phyloP scores from a whole-genome alignment of 2,888 invertebrate species.

The Mythimna lalbum region DNA sequence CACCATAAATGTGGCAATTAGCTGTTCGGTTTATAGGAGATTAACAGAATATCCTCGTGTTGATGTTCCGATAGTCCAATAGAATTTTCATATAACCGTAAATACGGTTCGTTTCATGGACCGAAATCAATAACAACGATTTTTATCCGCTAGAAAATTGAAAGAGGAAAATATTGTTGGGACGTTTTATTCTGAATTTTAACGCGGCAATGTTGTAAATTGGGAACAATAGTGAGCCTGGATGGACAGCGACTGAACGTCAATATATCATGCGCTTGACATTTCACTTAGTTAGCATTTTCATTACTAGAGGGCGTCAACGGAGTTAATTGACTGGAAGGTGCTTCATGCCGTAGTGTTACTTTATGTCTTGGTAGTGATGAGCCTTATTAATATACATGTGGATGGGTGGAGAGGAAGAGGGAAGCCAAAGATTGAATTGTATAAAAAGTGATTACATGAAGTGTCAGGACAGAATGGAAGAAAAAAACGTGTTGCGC shows the following conservation, averaged over 20 bases:
- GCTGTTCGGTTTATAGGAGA: slow-evolving; percentile 28
- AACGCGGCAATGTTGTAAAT: slow-evolving; percentile 55
- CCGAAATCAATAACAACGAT: slow-evolving; percentile 51
- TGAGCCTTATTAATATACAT: too few relatives aligned
- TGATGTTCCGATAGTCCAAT: slow-evolving; percentile 30
- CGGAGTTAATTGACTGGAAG: slow-evolving; percentile 49
- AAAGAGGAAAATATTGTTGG: slow-evolving; percentile 38
- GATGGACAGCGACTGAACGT: slow-evolving; percentile 65
- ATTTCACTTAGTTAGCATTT: slow-evolving; percentile 77
- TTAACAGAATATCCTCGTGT: slow-evolving; percentile 41
- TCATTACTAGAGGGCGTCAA: slow-evolving; percentile 63
- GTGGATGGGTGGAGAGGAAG: too few relatives aligned
- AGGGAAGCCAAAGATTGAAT: too few relatives aligned
- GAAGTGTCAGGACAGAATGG: too few relatives aligned
- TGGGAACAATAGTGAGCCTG: slow-evolving; percentile 56
- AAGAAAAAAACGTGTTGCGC: too few relatives aligned
- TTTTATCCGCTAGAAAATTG: slow-evolving; percentile 54
- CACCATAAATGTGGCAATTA: slow-evolving; percentile 45
- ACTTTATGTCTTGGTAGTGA: background rate
- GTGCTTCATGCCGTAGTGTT: slow-evolving; percentile 21
- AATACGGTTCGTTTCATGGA: slow-evolving; percentile 22
- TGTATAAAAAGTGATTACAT: too few relatives aligned
- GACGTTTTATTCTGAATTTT: slow-evolving; percentile 43
- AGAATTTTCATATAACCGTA: slow-evolving; percentile 47
- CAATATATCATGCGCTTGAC: slow-evolving; percentile 77